Percentiles rank a stretch among this genome's conserved stretches.
These are phyloP conservation scores for Leptothorax acervorum DNA, from an alignment of 2,888 invertebrate genomes.

Conservation along the genomic window DNA sequence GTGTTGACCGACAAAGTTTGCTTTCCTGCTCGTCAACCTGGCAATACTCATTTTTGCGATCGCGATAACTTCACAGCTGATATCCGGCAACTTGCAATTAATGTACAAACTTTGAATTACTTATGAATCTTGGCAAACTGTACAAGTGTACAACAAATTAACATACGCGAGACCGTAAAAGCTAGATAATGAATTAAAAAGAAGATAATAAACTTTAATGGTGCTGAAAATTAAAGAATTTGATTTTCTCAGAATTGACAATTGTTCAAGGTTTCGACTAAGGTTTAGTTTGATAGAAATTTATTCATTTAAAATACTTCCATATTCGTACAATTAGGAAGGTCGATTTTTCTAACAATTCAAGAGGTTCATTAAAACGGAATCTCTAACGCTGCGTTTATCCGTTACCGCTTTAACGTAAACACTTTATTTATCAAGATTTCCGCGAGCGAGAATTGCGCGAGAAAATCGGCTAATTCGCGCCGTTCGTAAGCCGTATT, in stretches of 20 bases:
- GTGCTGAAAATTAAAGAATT: not conserved
- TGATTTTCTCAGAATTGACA: not conserved
- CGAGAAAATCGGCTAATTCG: conserved; percentile 24
- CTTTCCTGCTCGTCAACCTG: conserved; percentile 26
- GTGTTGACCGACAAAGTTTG: conserved; percentile 3
- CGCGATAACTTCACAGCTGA: conserved; percentile 39
- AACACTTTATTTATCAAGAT: conserved; percentile 42
- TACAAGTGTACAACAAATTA: not conserved
- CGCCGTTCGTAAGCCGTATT: conserved; percentile 2
- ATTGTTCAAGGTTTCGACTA: not conserved
- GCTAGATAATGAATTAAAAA: not conserved
- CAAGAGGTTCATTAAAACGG: not conserved
- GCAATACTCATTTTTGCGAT: conserved; percentile 23
- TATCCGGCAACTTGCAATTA: conserved; percentile 25
- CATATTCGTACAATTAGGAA: not conserved
- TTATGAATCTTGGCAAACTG: too few relatives aligned
- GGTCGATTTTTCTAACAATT: not conserved
- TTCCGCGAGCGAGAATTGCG: conserved; percentile 9
- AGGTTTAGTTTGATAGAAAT: not conserved
- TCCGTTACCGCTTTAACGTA: conserved; percentile 4
- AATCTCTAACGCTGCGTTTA: conserved; percentile 3
- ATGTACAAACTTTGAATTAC: not conserved
- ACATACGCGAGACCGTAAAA: not conserved
- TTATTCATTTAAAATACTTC: not conserved
- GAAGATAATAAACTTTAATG: not conserved